A percentile compares a stretch with the other conserved stretches of the same genome.
Evolutionary conservation across 2,113 vertebrate genomes (phyloP).

Genomic region (Motacilla tschutschensis): DNA sequence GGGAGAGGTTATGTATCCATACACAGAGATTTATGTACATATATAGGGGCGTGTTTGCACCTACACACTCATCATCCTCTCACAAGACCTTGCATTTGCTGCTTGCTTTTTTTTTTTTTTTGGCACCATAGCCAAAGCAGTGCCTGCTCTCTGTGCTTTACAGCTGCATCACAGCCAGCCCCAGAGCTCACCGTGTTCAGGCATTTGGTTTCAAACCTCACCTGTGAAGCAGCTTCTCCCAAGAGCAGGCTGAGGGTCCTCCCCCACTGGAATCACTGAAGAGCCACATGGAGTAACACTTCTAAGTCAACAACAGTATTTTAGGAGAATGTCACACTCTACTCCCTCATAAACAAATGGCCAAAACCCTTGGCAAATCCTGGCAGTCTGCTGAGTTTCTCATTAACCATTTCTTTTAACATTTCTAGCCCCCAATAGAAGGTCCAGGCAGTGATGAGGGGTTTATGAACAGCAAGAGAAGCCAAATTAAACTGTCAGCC

Average conservation of each 20-base stretch:
- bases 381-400: neutral
- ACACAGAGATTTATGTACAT: accelerated
- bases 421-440: neutral
- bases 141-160: neutral
- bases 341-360: neutral
- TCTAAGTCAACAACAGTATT: neutral
- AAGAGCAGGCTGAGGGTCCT: neutral
- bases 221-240: neutral
- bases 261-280: neutral
- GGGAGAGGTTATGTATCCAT: neutral
- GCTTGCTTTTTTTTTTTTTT: neutral
- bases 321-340: neutral
- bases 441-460: neutral
- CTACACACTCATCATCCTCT: neutral
- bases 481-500: neutral
- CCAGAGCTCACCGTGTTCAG: accelerated
- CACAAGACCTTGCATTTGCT: neutral
- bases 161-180: neutral
- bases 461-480: neutral
- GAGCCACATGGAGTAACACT: neutral
- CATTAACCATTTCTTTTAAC: neutral
- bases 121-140: neutral
- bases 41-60: accelerated
- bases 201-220: neutral
- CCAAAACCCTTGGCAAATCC: neutral